phyloP scores from a whole-genome alignment of 1,140 invertebrate species.

The Lucilia cuprina region DNA sequence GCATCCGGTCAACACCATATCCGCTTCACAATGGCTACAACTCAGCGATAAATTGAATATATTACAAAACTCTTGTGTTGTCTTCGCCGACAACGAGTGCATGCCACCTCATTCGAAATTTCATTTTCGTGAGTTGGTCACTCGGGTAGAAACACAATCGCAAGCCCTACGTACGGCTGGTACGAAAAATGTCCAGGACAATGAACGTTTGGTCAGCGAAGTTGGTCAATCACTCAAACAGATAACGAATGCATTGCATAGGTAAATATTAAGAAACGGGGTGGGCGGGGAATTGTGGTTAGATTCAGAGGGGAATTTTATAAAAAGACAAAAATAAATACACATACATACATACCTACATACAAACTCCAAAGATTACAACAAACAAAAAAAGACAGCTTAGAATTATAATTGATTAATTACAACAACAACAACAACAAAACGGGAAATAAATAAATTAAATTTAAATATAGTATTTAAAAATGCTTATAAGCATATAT shows the following conservation, averaged over 20 bases:
- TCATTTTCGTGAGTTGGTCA: conserved; percentile 85
- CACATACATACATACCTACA: neutral
- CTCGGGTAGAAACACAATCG: conserved; percentile 80
- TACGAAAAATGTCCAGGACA: conserved; percentile 73
- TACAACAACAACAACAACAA: too few relatives aligned
- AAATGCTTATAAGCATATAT: neutral
- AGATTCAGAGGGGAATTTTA: conserved; percentile 60
- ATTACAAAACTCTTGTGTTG: conserved; percentile 78
- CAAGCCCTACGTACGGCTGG: conserved; percentile 77
- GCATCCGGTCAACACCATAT: conserved; percentile 68
- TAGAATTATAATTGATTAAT: too few relatives aligned
- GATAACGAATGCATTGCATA: conserved; percentile 80
- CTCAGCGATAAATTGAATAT: conserved; percentile 83
- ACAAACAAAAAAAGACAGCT: too few relatives aligned
- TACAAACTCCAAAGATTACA: neutral
- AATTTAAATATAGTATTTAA: too few relatives aligned
- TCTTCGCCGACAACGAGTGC: conserved; percentile 72
- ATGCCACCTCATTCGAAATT: conserved; percentile 88
- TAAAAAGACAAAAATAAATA: conserved; percentile 46
- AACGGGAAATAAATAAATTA: too few relatives aligned
- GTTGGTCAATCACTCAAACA: conserved; percentile 83
- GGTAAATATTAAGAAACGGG: conserved; percentile 68
- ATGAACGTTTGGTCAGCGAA: conserved; percentile 73
- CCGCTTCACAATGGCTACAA: conserved; percentile 78
- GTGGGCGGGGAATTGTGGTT: conserved; percentile 56